A percentile compares a stretch with the other conserved stretches of the same genome.
phyloP scores from a whole-genome alignment of 2,797 vertebrate species.

The Rhinella marina region DNA sequence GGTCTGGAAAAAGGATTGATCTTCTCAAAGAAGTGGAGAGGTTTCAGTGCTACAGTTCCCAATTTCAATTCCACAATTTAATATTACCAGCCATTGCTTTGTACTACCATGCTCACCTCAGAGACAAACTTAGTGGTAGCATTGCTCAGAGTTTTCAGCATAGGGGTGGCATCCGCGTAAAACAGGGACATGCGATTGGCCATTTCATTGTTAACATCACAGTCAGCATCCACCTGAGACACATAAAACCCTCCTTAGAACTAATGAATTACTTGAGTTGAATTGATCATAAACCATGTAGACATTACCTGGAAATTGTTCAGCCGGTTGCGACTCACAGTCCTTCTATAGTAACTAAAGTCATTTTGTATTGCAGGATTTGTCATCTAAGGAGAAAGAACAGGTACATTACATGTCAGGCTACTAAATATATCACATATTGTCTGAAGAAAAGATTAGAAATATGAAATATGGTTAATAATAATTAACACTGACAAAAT shows the following conservation, averaged over 20 bases:
- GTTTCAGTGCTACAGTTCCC: background rate
- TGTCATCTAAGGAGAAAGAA: conserved; percentile 83
- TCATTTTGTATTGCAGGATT: conserved; percentile 99
- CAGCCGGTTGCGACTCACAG: conserved; percentile 94
- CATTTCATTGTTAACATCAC: conserved; percentile 98
- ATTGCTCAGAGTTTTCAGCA: conserved; percentile 97
- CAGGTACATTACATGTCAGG: background rate
- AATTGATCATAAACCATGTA: background rate
- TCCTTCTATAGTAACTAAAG: conserved; percentile 97
- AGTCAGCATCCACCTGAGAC: conserved; percentile 91
- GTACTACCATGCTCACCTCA: conserved; percentile 78
- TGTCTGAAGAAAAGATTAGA: background rate
- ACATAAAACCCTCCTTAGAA: background rate
- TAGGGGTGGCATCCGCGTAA: conserved; percentile 96
- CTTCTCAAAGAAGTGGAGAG: too few species aligned
- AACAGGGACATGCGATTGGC: conserved; percentile 99
- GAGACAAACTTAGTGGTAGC: conserved; percentile 98
- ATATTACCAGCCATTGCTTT: background rate
- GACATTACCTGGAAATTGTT: conserved; percentile 93
- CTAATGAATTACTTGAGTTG: background rate
- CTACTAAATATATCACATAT: background rate
- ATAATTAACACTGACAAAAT: too few species aligned
- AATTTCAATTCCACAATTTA: background rate
- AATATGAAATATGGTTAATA: background rate
- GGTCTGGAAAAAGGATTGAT: too few species aligned